Conservation (phyloP, 2,888 invertebrate species). For the Lasioglossum lativentre region DNA sequence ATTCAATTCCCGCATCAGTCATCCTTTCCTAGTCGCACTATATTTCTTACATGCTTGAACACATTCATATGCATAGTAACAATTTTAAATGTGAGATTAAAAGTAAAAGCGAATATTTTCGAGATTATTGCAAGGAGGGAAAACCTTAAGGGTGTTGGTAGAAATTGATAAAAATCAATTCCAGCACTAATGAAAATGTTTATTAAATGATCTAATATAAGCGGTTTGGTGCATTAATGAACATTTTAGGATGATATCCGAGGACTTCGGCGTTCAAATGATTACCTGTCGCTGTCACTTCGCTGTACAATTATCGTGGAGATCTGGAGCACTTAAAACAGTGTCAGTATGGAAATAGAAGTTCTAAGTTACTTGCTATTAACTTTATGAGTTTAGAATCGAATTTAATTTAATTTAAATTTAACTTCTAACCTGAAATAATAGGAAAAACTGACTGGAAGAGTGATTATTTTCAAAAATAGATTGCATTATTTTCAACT, state of each 20-base stretch:
- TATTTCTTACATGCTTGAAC: too few species aligned
- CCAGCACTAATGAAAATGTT: not conserved
- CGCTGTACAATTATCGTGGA: slow-evolving; percentile 67
- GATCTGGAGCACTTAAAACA: slow-evolving; percentile 53
- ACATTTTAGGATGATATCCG: not conserved
- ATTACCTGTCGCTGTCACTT: slow-evolving; percentile 69
- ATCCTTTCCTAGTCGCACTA: too few species aligned
- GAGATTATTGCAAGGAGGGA: not conserved
- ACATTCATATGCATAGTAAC: too few species aligned
- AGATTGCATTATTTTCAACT: too few species aligned
- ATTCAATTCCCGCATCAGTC: too few species aligned
- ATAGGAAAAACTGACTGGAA: too few species aligned
- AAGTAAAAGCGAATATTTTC: not conserved
- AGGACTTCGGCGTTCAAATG: slow-evolving; percentile 11
- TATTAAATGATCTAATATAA: not conserved
- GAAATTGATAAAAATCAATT: not conserved
- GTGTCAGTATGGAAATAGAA: slow-evolving; percentile 31
- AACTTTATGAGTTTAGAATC: not conserved
- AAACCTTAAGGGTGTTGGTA: not conserved
- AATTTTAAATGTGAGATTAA: too few species aligned
- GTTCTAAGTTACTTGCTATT: not conserved
- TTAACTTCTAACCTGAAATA: not conserved
- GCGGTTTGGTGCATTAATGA: not conserved
- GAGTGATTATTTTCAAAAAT: too few species aligned
- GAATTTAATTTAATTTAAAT: not conserved